Evolutionary conservation across 2,888 invertebrate species (phyloP).

Genomic region (Bhutanitis thaidina): DNA sequence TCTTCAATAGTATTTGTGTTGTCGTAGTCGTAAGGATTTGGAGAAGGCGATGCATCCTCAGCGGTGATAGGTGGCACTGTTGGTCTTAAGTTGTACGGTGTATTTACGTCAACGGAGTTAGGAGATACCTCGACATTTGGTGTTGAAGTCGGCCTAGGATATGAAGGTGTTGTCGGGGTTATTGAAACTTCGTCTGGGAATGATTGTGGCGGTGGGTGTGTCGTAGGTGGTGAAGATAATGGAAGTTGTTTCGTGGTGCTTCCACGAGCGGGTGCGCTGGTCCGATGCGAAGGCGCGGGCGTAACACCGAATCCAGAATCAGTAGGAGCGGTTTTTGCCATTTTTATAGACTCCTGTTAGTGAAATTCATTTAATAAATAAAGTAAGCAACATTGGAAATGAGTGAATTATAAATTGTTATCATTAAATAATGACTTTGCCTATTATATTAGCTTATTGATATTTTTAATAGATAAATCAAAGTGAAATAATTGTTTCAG

Average conservation of each 20-base stretch:
- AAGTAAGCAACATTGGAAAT: no score
- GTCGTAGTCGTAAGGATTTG: constrained; percentile 61
- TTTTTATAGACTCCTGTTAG: constrained; percentile 84
- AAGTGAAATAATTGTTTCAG: no score
- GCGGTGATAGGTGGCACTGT: constrained; percentile 66
- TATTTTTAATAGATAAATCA: no score
- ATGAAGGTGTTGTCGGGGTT: constrained; percentile 50
- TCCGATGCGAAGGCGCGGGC: constrained; percentile 55
- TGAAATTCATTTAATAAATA: background rate
- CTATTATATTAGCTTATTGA: no score
- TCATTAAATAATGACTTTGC: no score
- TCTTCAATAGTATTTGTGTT: constrained; percentile 66
- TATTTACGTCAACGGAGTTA: constrained; percentile 66
- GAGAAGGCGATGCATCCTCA: constrained; percentile 55
- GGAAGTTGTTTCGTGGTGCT: constrained; percentile 53
- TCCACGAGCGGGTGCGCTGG: constrained; percentile 50
- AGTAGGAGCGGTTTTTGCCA: constrained; percentile 85
- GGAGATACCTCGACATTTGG: constrained; percentile 69
- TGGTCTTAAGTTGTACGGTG: constrained; percentile 60
- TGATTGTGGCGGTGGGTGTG: constrained; percentile 41
- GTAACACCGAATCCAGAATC: constrained; percentile 82
- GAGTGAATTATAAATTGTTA: no score
- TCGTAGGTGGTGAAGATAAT: constrained; percentile 37
- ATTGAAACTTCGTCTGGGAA: constrained; percentile 53
- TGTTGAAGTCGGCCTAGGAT: constrained; percentile 49